Percentiles rank a stretch among this genome's conserved stretches.
phyloP scores from a whole-genome alignment of 1,140 invertebrate species.

The Drosophila virilis region DNA sequence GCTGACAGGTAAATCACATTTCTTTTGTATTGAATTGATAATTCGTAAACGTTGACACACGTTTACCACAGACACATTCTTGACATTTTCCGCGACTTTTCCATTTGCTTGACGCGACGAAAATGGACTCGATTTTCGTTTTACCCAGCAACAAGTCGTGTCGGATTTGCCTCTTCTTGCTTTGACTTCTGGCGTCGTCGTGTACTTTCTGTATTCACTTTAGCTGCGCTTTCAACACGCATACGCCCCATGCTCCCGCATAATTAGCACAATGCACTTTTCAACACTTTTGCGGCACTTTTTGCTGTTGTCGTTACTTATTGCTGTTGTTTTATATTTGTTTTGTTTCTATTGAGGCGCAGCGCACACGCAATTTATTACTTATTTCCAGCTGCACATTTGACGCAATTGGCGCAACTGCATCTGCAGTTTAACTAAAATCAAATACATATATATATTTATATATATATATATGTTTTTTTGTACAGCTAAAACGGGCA shows the following conservation, averaged over 20 bases:
- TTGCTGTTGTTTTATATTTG: background rate
- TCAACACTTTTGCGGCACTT: slow-evolving; percentile 42
- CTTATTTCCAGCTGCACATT: slow-evolving; percentile 34
- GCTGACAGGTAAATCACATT: slow-evolving; percentile 50
- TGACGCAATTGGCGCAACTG: slow-evolving; percentile 24
- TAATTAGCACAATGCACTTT: slow-evolving; percentile 82
- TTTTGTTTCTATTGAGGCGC: slow-evolving; percentile 6
- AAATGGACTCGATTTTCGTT: slow-evolving; percentile 56
- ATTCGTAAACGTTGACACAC: slow-evolving; percentile 17
- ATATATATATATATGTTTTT: too few relatives aligned
- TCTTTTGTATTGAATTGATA: slow-evolving; percentile 13
- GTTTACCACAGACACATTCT: slow-evolving; percentile 14
- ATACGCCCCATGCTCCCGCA: slow-evolving; percentile 68
- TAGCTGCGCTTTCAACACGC: slow-evolving; percentile 57
- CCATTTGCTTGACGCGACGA: slow-evolving; percentile 27
- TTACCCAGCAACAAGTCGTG: slow-evolving; percentile 63
- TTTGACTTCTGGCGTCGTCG: slow-evolving; percentile 25
- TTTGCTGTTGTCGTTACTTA: slow-evolving; percentile 13
- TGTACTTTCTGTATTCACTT: slow-evolving; percentile 55
- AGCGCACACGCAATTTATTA: slow-evolving; percentile 37
- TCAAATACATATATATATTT: slow-evolving; percentile 15
- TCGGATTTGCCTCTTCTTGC: slow-evolving; percentile 17
- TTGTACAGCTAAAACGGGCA: background rate
- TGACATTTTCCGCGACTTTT: slow-evolving; percentile 1
- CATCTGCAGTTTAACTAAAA: slow-evolving; percentile 31